Evolutionary conservation across 2,113 vertebrate species (phyloP).

Genomic region (Entomyzon cyanotis): DNA sequence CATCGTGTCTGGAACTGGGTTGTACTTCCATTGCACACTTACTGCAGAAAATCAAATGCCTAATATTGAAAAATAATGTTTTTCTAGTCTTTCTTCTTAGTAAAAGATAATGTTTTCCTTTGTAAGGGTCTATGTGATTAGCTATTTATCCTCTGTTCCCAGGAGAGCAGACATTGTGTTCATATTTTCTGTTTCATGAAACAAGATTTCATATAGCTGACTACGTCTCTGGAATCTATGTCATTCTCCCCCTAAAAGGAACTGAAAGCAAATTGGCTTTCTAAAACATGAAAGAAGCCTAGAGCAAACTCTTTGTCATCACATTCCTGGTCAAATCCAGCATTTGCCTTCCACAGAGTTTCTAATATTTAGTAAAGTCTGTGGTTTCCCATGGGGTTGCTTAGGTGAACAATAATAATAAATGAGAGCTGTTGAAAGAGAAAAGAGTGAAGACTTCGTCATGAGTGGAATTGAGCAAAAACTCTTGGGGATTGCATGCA

Average conservation of each 20-base stretch:
- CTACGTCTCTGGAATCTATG: constrained; percentile 1
- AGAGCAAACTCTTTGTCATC: constrained; percentile 39
- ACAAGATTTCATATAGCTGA: background rate
- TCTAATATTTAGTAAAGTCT: background rate
- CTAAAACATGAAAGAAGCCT: constrained; percentile 29
- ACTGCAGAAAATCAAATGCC: background rate
- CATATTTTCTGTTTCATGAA: background rate
- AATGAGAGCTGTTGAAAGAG: background rate
- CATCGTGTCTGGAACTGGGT: background rate
- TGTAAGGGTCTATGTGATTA: background rate
- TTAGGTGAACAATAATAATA: background rate
- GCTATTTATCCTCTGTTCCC: background rate
- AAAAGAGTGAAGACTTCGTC: background rate
- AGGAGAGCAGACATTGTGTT: background rate
- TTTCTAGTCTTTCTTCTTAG: background rate
- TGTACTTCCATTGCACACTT: background rate
- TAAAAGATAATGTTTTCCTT: background rate
- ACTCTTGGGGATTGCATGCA: background rate
- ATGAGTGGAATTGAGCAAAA: background rate
- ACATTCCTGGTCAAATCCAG: constrained; percentile 35
- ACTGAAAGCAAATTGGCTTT: constrained; percentile 12
- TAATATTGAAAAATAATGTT: background rate
- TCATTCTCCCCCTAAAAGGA: constrained; percentile 12
- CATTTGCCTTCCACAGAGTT: background rate
- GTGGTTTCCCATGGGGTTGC: background rate